Percentiles rank a stretch among this genome's conserved stretches.
Evolutionary conservation across 2,113 vertebrate species (phyloP).

Genomic region (Axis porcinus): DNA sequence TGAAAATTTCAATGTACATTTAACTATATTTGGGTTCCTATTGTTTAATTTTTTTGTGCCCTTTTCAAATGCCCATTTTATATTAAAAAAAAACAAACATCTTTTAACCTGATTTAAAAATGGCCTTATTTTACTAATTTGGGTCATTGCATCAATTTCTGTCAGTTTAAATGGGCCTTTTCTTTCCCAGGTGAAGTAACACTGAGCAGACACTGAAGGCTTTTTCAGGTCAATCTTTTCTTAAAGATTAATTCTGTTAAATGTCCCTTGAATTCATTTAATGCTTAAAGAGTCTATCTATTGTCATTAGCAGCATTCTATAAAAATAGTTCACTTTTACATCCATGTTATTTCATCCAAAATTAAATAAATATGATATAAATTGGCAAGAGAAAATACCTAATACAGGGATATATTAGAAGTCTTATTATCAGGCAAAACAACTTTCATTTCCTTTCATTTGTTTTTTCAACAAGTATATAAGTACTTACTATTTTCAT

Average conservation of each 20-base stretch:
- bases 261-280: neutral
- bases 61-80: neutral
- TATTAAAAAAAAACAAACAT: neutral
- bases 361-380: neutral
- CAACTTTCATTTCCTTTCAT: neutral
- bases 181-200: neutral
- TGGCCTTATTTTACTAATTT: neutral
- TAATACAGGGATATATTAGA: neutral
- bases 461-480: neutral
- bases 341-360: neutral
- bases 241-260: neutral
- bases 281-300: neutral
- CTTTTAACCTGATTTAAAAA: neutral
- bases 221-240: conserved; percentile 25
- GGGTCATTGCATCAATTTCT: neutral
- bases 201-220: neutral
- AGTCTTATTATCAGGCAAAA: neutral
- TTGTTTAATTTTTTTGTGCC: neutral
- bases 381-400: neutral
- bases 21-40: neutral
- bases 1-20: neutral
- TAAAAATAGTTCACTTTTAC: neutral
- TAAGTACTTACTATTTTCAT: neutral
- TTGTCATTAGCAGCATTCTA: neutral
- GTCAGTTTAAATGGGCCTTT: neutral